Conservation (phyloP, 2,113 vertebrate genomes). For the Herpailurus yagouaroundi region DNA sequence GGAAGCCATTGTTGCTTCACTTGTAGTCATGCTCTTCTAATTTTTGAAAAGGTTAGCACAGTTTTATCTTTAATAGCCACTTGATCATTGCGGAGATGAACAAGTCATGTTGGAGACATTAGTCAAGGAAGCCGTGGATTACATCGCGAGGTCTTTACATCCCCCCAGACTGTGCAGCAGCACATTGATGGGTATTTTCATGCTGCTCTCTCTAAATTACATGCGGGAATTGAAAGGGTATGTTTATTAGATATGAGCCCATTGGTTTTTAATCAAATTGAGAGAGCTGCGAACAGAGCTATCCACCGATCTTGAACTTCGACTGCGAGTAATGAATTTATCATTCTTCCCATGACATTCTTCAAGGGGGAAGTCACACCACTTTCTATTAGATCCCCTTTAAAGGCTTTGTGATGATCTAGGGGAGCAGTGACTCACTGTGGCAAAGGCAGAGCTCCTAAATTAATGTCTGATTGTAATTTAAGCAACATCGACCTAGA, state of each 20-base stretch:
- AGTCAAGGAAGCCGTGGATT: conserved; percentile 79
- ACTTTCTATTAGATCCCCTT: background rate
- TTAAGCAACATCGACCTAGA: background rate
- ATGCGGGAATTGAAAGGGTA: conserved; percentile 75
- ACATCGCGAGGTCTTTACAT: conserved; percentile 70
- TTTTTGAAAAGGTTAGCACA: conserved; percentile 86
- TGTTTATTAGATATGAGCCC: conserved; percentile 80
- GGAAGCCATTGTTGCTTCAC: conserved; percentile 78
- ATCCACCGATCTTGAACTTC: conserved; percentile 50
- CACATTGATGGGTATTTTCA: conserved; percentile 78
- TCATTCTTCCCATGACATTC: background rate
- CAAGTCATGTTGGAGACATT: conserved; percentile 84
- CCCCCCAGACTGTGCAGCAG: background rate
- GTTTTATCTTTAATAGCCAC: conserved; percentile 84
- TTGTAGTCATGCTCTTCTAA: conserved; percentile 80
- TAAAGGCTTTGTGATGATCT: background rate
- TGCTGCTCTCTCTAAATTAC: conserved; percentile 75
- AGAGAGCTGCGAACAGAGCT: conserved; percentile 66
- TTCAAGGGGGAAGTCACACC: background rate
- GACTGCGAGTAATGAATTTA: conserved; percentile 9
- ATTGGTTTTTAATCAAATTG: conserved; percentile 80
- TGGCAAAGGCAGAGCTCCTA: background rate
- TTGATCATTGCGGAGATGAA: conserved; percentile 85
- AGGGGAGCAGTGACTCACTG: background rate
- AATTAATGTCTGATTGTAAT: background rate